Conservation (phyloP, 2,888 invertebrate species). For the Sussaba pulchella region DNA sequence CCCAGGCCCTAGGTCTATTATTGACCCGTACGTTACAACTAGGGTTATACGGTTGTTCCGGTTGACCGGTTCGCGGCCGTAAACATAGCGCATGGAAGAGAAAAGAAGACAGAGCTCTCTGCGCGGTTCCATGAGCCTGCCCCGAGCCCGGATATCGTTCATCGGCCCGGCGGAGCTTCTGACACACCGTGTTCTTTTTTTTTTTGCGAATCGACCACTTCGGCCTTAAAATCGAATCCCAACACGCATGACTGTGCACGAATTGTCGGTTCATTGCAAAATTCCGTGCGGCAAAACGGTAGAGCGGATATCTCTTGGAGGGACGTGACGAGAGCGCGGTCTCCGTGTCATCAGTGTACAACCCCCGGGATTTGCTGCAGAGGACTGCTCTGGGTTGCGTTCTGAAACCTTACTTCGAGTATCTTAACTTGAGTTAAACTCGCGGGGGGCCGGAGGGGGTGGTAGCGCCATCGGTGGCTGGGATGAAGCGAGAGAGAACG, state of each 20-base stretch:
- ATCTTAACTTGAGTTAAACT: too few species aligned
- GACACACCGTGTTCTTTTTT: slow-evolving; percentile 19
- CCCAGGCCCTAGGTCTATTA: slow-evolving; percentile 72
- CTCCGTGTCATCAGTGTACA: too few species aligned
- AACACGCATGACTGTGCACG: slow-evolving; percentile 63
- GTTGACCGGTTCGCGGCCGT: slow-evolving; percentile 70
- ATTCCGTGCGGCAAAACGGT: slow-evolving; percentile 69
- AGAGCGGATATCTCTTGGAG: slow-evolving; percentile 39
- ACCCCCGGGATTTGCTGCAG: slow-evolving; percentile 2
- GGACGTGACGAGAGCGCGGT: slow-evolving; percentile 29
- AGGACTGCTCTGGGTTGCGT: background rate
- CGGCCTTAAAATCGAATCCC: slow-evolving; percentile 70
- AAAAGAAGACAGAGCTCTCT: slow-evolving; percentile 16
- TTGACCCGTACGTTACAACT: slow-evolving; percentile 75
- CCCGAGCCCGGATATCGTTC: slow-evolving; percentile 57
- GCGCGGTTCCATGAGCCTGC: slow-evolving; percentile 11
- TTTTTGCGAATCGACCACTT: slow-evolving; percentile 63
- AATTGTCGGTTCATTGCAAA: slow-evolving; percentile 67
- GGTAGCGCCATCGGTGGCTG: too few species aligned
- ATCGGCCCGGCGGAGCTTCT: slow-evolving; percentile 12
- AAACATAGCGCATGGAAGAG: slow-evolving; percentile 39
- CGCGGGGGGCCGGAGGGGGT: too few species aligned
- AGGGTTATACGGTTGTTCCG: slow-evolving; percentile 72
- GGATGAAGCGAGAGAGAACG: too few species aligned
- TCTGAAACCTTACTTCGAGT: too few species aligned